Evolutionary conservation across 2,888 invertebrate genomes (phyloP), one percentile per base, ranked within the genome.

Genomic region (Hetaerina titia): DNA sequence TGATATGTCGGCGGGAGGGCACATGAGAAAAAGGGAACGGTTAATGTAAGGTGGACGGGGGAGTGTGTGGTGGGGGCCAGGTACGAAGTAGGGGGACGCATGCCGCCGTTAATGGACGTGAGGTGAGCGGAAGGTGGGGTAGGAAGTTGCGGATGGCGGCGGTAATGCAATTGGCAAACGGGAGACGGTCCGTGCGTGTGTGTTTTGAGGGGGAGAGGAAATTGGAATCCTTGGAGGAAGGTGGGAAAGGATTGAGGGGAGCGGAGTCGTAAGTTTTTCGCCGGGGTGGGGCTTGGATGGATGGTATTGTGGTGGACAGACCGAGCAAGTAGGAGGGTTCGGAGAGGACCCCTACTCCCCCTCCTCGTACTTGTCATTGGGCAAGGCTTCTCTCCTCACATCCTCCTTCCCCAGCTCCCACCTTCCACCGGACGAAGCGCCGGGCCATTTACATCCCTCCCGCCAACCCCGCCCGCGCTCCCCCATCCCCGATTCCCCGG

Each of bases 211-310:
- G 89, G 57, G n/a, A 64, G 31, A 90, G 90, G 64, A 90, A 74
- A 69, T 69, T n/a, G 25, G 69, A 92, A 92, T 92, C 69, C n/a
- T 69, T 64, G 74, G 56, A 92, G 69, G 31, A 15, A 31, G 92
- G 69, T 31, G 13, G 90, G 57, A n/a, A n/a, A 7, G 90, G 63
- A 13, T 64, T n/a, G 31, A 31, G 92, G 64, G 31, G 19, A 25
- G 31, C 9, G 22, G 25, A 31, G n/a, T 5, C n/a, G n/a, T n/a
- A 11, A 31, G 81, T 81, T 81, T 81, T 81, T 81, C 81, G 31
- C 31, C 25, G 81, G 81, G 89, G 89, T 11, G 58, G 45, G 58
- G 57, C 0, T 57, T 45, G 45, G 45, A 45, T 45, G 45, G 45
- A 45, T 45, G 45, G 1, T 45, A 45, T 45, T 22, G 89, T 56